Evolutionary conservation across 2,797 vertebrate species (phyloP).

Genomic region (Chanos chanos): DNA sequence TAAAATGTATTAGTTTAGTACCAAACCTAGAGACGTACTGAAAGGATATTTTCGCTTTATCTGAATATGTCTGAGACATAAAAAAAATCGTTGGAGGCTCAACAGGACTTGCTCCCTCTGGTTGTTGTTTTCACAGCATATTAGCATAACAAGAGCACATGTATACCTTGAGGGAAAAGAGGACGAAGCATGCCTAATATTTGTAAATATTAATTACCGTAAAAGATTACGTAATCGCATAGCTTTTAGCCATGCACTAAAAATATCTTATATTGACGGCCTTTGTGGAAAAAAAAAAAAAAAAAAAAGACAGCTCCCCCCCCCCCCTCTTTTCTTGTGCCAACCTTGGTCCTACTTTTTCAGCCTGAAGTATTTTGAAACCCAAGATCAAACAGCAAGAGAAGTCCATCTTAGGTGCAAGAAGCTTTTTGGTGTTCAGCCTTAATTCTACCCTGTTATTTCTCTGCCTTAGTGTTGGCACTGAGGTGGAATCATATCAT

Average conservation of each 20-base stretch:
- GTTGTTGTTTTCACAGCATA: conserved; percentile 51
- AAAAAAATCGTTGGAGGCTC: conserved; percentile 33
- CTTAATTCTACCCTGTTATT: conserved; percentile 39
- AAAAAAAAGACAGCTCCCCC: too few relatives aligned
- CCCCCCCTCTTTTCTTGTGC: background rate
- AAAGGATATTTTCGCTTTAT: conserved; percentile 12
- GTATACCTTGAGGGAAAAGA: conserved; percentile 39
- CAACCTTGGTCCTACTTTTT: background rate
- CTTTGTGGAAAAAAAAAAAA: conserved; percentile 28
- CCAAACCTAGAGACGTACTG: background rate
- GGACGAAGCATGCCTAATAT: conserved; percentile 57
- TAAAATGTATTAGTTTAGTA: conserved; percentile 8
- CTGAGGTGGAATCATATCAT: too few relatives aligned
- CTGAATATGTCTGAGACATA: conserved; percentile 42
- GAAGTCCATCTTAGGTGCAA: conserved; percentile 18
- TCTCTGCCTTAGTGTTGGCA: too few relatives aligned
- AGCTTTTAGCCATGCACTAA: conserved; percentile 42
- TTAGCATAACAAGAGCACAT: conserved; percentile 50
- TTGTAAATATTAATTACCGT: conserved; percentile 68
- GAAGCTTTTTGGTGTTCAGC: conserved; percentile 42
- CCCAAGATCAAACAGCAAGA: conserved; percentile 24
- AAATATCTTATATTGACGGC: conserved; percentile 49
- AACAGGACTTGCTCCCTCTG: conserved; percentile 22
- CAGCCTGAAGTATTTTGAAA: background rate
- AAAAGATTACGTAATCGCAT: conserved; percentile 50